Evolutionary conservation across 1,140 invertebrate species (phyloP).

Genomic region (Probaryconus sp.): DNA sequence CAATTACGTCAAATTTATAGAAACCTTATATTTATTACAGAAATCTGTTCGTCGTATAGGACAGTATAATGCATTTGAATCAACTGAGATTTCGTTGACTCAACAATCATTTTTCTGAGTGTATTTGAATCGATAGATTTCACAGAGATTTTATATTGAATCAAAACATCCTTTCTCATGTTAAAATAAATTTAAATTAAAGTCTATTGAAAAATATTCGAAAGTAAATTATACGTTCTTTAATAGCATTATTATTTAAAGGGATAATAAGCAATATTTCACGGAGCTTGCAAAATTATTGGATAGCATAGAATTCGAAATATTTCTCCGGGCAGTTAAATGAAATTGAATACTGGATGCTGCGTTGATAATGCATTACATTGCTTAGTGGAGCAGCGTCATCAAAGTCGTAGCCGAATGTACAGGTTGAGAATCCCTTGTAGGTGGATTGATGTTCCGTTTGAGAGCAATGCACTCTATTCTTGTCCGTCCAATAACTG

Average conservation of each 20-base stretch:
- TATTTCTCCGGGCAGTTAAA: slow-evolving; percentile 21
- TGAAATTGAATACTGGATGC: slow-evolving; percentile 47
- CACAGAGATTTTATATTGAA: too few relatives aligned
- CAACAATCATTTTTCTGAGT: too few relatives aligned
- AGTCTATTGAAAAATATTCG: too few relatives aligned
- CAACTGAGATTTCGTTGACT: too few relatives aligned
- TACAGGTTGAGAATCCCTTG: slow-evolving; percentile 61
- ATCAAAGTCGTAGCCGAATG: slow-evolving; percentile 36
- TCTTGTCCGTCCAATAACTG: slow-evolving; percentile 66
- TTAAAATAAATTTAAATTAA: too few relatives aligned
- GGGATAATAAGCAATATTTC: not conserved
- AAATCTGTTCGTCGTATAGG: too few relatives aligned
- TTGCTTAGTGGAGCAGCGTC: slow-evolving; percentile 47
- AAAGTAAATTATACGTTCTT: not conserved
- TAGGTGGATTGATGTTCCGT: slow-evolving; percentile 66
- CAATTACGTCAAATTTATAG: too few relatives aligned
- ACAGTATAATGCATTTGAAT: too few relatives aligned
- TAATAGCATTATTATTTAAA: too few relatives aligned
- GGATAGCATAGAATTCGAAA: slow-evolving; percentile 22
- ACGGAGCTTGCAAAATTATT: slow-evolving; percentile 3
- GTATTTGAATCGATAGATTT: too few relatives aligned
- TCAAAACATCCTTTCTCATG: too few relatives aligned
- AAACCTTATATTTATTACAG: too few relatives aligned
- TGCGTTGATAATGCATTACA: slow-evolving; percentile 41
- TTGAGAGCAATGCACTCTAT: slow-evolving; percentile 68